These are phyloP conservation scores for Delphinapterus leucas DNA, from an alignment of 2,113 vertebrate species.

Conservation along the genomic window DNA sequence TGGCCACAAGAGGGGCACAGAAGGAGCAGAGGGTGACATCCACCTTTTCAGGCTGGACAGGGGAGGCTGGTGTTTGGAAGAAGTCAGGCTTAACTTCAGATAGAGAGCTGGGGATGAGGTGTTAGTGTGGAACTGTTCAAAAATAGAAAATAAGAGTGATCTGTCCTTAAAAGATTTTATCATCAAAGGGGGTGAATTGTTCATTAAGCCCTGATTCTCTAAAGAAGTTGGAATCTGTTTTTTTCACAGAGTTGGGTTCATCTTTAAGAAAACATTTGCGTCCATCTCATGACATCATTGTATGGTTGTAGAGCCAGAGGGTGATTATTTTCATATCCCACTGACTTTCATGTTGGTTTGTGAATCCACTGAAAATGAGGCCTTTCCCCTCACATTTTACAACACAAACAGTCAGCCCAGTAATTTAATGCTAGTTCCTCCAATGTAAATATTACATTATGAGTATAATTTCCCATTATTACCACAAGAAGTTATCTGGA, in stretches of 20 bases:
- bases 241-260: not conserved
- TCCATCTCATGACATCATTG: not conserved
- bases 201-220: not conserved
- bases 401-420: conserved; percentile 47
- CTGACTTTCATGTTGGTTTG: conserved; percentile 56
- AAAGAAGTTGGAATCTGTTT: not conserved
- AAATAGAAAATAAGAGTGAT: not conserved
- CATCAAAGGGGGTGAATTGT: not conserved
- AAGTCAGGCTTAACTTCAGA: not conserved
- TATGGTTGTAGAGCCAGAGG: not conserved
- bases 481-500: conserved; percentile 71
- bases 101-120: not conserved
- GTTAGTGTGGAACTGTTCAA: not conserved
- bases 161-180: not conserved
- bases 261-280: not conserved
- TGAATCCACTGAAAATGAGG: conserved; percentile 56
- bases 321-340: not conserved
- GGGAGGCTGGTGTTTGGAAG: not conserved
- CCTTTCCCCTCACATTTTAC: conserved; percentile 37
- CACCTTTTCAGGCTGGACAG: not conserved
- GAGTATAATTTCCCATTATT: conserved; percentile 68
- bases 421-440: conserved; percentile 66
- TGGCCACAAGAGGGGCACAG: not conserved
- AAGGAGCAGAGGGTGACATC: not conserved
- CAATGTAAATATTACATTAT: conserved; percentile 62